Base-by-base conservation (phyloP, 2,113 vertebrate species). In the Xiphias gladius region DNA sequence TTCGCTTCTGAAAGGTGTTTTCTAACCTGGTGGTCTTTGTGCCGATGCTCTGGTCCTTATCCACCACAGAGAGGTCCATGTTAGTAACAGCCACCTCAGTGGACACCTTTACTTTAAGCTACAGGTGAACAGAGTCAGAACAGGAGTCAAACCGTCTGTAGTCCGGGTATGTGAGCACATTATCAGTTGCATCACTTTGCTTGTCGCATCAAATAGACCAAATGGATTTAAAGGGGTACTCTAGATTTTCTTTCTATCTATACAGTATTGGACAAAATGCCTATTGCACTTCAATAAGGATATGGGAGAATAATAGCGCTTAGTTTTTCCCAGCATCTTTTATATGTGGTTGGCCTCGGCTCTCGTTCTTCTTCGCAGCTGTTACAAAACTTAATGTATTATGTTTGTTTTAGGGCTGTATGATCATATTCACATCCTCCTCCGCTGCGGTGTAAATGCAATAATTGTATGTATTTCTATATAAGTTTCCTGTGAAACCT, bases 31-130 rank as follows among this genome's bases (percentile, higher is more conserved):
- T 97, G 22, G 97, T 99, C 93, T 99, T 99, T 65, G 98, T 97
- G 0, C 97, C 97, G 54, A 99, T 99, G 92, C 98, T 99, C 94
- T 99, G 98, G 92, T 99, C 98, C 88, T 98, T 99, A 92, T 99
- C 98, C 91, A 99, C 97, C 0, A 97, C 96, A 82, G 98, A 99
- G 73, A 99, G 96, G 89, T 99, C 98, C 48, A 99, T 97, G 74
- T 97, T 99, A 46, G 95, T 96, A 80, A 99, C 96, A 8, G 97
- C 96, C 76, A 99, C 98, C 92, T 98, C 97, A 4, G 98, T 99
- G 73, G 98, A 99, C 81, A 99, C 97, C 87, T 99, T 99, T 35
- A 99, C 96, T 94, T 97, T 99, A 12, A 99, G 95, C 98, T 99
- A 88, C 24, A 83, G 10, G 24, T 8, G 43, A 19, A 86, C 41